phyloP scores from a whole-genome alignment of 2,888 invertebrate species.

The Hartigia nigra region DNA sequence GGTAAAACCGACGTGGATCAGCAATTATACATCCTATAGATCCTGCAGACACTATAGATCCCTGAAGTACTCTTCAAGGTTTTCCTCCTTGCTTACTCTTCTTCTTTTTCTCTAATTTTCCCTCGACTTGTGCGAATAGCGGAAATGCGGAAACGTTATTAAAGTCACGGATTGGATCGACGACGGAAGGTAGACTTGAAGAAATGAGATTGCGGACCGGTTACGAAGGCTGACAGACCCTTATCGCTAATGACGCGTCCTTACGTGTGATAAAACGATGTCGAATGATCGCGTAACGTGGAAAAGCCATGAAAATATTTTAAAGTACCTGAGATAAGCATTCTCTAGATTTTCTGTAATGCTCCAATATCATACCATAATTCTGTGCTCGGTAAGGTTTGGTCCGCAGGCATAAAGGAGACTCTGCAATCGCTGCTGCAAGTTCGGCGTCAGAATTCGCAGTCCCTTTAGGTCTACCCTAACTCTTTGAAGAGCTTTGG shows the following conservation, averaged over 20 bases:
- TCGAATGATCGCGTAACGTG: not conserved
- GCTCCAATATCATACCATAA: constrained; percentile 47
- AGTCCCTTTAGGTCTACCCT: constrained; percentile 70
- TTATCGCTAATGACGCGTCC: not conserved
- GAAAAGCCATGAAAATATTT: not conserved
- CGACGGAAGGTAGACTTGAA: not conserved
- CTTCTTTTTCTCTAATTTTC: not conserved
- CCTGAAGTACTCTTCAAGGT: not conserved
- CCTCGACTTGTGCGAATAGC: not conserved
- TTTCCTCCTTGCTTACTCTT: not conserved
- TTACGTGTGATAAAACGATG: not conserved
- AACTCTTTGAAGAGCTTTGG: constrained; percentile 62
- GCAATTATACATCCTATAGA: not conserved
- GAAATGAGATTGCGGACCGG: not conserved
- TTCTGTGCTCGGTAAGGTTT: constrained; percentile 73
- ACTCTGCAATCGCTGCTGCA: constrained; percentile 71
- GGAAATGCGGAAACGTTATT: not conserved
- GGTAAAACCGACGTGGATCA: not conserved
- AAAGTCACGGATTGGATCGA: not conserved
- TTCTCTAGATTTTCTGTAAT: not conserved
- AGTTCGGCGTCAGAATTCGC: constrained; percentile 71
- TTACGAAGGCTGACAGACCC: not conserved
- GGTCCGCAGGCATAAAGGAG: constrained; percentile 71
- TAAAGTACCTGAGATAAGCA: not conserved
- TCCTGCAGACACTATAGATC: not conserved